Base-by-base conservation (phyloP, 2,113 vertebrate species). In the Aphyosemion australe region DNA sequence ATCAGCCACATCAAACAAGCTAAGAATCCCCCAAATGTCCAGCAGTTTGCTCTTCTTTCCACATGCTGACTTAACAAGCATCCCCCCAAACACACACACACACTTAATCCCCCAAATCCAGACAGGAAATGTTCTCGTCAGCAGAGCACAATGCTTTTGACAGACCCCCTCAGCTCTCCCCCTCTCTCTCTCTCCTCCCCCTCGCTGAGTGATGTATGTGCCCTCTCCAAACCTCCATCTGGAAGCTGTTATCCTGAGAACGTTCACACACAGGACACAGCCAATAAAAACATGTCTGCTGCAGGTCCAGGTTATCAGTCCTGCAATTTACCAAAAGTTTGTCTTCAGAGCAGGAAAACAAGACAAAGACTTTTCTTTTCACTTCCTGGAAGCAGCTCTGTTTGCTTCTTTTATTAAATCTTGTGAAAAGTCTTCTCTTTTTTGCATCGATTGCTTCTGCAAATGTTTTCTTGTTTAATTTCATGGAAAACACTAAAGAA, bases 81-180 rank as follows among this genome's bases (percentile, higher is more conserved):
- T 55, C 59, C 68, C 74, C 70, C 70, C 58, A 18, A 3, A 41
- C 37, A 37, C 52, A 9, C 47, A 79, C 56, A 79, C 31, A 60
- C 66, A 19, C 63, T 69, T 90, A 86, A 88, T 83, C 84, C 81
- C 76, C 72, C 45, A 82, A 88, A 87, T 80, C 80, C 85, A 81
- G 84, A 86, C 87, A 89, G 88, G 90, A 92, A 88, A 88, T 86
- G 88, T 88, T 59, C 80, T 75, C 68, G 84, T 88, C 87, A 89
- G 87, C 78, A 46, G 79, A 89, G 76, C 79, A 83, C 83, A 92
- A 90, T 85, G 78, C 84, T 76, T 90, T 78, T 76, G 69, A 82
- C 82, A 83, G 83, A 82, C 72, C 78, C 84, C 82, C 59, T 59
- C 84, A 76, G 74, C 46, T 76, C 68, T 58, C 61, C 51, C 55